Base-by-base conservation (phyloP, 2,888 invertebrate species). In the Myopa tessellatipennis region DNA sequence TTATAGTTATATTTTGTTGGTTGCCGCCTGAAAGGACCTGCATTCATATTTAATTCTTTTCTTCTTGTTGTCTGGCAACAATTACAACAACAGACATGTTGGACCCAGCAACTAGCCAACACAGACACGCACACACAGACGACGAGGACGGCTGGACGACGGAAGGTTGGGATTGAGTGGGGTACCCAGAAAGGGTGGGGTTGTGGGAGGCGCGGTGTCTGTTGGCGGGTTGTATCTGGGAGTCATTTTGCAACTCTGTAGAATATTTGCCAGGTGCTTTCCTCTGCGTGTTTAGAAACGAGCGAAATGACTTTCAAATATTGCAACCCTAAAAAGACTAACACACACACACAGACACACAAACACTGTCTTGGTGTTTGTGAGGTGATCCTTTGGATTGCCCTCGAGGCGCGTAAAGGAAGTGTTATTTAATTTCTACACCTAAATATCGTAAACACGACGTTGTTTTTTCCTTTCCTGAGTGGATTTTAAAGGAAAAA, bases 81-180 rank as follows among this genome's bases (percentile, higher is more conserved):
- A 69, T 7, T 26, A 36, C 80, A 74, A 76, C 77, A 75, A 77
- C 74, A 65, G 14, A 14, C 38, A 40, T 38, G 63, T 63, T 80
- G 78, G 8, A 65, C 7, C 45, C 45, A 45, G 10, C 6, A 45
- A 45, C 45, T 45, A 45, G 6, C 10, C 45, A 45, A 45, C 7
- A 6, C 10, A 26, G 26, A 10, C 45, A 45, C 45, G 10, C 10
- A 45, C 45, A 45, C 45, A 8, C 10, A 6, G 45, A 45, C 10
- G 10, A 8, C 45, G 10, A 45, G 3, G 45, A 26, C 26, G 1
- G 26, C n/a, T n/a, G n/a, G 5, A 40, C 6, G 6, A 1, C 1
- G 45, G 3, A 45, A 45, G 45, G 45, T 45, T 26, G 26, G 45
- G 45, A 2, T 45, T 45, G 10, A 45, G 45, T 8, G 45, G 26